Conservation (phyloP, 2,797 vertebrate genomes). For the Arnoldichthys spilopterus region DNA sequence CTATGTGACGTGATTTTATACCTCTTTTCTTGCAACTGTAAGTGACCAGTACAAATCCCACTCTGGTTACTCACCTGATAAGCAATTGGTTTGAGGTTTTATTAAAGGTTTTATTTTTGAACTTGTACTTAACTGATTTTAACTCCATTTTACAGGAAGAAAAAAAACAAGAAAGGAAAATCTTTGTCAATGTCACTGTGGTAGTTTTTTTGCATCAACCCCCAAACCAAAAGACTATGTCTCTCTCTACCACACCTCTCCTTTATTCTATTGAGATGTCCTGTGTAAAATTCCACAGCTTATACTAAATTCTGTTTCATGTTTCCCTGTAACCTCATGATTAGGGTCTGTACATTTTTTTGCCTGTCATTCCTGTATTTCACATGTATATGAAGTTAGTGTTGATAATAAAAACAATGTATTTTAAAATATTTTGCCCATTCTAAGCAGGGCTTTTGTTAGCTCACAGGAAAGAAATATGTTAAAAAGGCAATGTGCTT, state of each 20-base stretch:
- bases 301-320: conserved; percentile 37
- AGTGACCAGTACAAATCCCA: not conserved
- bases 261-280: conserved; percentile 31
- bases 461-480: conserved; percentile 1
- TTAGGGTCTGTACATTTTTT: conserved; percentile 21
- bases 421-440: conserved; percentile 56
- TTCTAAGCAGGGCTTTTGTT: conserved; percentile 29
- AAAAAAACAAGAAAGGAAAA: not conserved
- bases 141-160: not conserved
- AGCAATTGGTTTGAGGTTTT: not conserved
- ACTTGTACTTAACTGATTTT: conserved; percentile 8
- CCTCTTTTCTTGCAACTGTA: conserved; percentile 19
- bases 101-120: conserved; percentile 14
- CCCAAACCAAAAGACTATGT: conserved; percentile 1
- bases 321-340: conserved; percentile 43
- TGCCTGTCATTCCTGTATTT: conserved; percentile 75
- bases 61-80: not conserved
- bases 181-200: not conserved
- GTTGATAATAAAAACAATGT: conserved; percentile 72
- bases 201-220: not conserved
- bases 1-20: conserved; percentile 28
- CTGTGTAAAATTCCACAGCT: conserved; percentile 9
- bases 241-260: conserved; percentile 11
- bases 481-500: conserved; percentile 7
- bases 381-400: conserved; percentile 78